A percentile compares a stretch with the other conserved stretches of the same genome.
phyloP scores from a whole-genome alignment of 2,113 vertebrate species.

The Serilophus lunatus region DNA sequence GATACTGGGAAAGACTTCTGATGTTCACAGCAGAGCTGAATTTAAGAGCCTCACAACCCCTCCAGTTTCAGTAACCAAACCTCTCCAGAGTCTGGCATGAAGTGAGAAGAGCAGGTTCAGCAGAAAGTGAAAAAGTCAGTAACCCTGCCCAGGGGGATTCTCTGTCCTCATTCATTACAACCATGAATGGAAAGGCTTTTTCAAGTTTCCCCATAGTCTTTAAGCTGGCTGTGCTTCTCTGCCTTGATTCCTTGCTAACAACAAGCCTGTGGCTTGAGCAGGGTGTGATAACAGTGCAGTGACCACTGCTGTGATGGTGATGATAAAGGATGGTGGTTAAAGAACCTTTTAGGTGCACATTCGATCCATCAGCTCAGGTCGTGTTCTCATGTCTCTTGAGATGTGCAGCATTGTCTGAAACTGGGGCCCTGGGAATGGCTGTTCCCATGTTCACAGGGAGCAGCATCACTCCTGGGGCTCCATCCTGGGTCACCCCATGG shows the following conservation, averaged over 20 bases:
- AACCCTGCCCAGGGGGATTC: neutral
- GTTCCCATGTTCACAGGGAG: fast-evolving
- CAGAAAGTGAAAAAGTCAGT: neutral
- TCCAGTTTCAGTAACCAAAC: neutral
- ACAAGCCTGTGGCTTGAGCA: neutral
- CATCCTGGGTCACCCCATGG: neutral
- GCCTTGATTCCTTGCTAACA: neutral
- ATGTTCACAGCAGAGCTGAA: neutral
- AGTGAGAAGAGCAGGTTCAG: neutral
- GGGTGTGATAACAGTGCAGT: neutral
- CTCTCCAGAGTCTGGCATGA: neutral
- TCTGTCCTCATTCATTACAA: neutral
- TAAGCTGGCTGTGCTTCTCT: neutral
- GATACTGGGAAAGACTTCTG: neutral
- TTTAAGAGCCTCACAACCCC: neutral
- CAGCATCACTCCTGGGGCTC: neutral
- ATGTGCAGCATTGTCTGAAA: neutral
- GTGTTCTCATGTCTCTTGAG: neutral
- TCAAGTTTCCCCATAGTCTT: neutral
- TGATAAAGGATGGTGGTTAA: neutral
- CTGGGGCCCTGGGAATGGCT: neutral
- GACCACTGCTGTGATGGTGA: neutral
- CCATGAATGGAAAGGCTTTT: neutral
- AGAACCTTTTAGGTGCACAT: fast-evolving
- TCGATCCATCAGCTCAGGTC: fast-evolving